Evolutionary conservation across 2,113 vertebrate genomes (phyloP).

Genomic region (Mormyrus lacerda): DNA sequence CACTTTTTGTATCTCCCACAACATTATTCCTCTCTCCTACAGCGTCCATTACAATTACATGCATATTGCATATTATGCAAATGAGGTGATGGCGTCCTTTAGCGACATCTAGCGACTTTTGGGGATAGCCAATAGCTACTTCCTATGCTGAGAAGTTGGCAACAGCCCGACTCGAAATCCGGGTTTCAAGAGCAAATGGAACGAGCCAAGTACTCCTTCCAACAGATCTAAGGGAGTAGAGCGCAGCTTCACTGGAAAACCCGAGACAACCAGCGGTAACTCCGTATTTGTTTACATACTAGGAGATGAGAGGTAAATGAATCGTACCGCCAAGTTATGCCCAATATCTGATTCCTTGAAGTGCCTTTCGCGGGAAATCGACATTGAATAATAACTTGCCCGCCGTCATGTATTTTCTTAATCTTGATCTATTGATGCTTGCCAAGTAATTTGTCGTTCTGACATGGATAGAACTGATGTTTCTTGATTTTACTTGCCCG

Average conservation of each 20-base stretch:
- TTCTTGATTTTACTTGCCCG: background rate
- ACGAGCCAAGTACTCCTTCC: no score
- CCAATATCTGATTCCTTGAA: background rate
- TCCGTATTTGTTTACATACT: background rate
- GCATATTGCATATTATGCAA: no score
- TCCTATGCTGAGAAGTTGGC: no score
- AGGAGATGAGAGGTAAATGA: background rate
- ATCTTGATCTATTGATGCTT: background rate
- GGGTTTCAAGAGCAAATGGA: no score
- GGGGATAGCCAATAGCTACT: no score
- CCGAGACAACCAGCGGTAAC: background rate
- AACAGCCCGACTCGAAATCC: no score
- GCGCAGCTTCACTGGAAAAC: background rate
- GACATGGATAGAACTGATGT: background rate
- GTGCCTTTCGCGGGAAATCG: background rate
- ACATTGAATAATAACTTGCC: background rate
- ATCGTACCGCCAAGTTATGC: background rate
- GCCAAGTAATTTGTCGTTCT: background rate
- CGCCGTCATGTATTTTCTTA: background rate
- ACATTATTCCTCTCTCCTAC: no score
- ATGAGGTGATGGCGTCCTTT: no score
- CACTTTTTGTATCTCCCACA: no score
- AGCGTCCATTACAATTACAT: no score
- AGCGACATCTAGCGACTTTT: no score
- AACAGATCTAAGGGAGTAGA: no score